A percentile compares a stretch with the other conserved stretches of the same genome.
Evolutionary conservation across 2,888 invertebrate species (phyloP).

Genomic region (Drosophila atripex): DNA sequence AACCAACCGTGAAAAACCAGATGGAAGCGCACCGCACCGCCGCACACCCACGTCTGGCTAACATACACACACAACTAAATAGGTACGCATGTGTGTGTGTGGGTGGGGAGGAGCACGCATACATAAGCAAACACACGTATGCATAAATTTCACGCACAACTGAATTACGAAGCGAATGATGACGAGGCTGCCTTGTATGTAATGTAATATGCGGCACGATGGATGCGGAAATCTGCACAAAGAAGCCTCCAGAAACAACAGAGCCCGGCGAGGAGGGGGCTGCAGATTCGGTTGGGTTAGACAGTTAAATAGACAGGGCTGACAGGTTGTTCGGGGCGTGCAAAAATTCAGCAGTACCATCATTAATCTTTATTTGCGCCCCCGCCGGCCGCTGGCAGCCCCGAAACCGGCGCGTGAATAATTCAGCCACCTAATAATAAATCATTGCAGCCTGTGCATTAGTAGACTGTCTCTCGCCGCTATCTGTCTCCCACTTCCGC

Average conservation of each 20-base stretch:
- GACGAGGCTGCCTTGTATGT: constrained; percentile 37
- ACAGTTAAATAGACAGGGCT: constrained; percentile 71
- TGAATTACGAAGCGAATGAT: constrained; percentile 47
- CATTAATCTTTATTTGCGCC: constrained; percentile 80
- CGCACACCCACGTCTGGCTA: neutral
- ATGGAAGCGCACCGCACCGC: constrained; percentile 17
- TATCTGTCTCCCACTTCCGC: constrained; percentile 21
- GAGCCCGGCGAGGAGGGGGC: neutral
- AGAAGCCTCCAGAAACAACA: constrained; percentile 56
- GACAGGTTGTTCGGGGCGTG: constrained; percentile 71
- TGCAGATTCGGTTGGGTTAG: constrained; percentile 29
- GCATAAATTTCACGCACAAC: constrained; percentile 55
- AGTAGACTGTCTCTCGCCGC: constrained; percentile 61
- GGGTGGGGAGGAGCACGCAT: constrained; percentile 4
- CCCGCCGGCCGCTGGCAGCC: neutral
- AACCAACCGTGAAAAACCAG: constrained; percentile 36
- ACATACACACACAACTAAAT: neutral
- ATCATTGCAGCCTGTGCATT: constrained; percentile 77
- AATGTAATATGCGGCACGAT: constrained; percentile 40
- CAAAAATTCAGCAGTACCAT: constrained; percentile 67
- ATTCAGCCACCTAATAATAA: constrained; percentile 80
- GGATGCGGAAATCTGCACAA: constrained; percentile 70
- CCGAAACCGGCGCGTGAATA: constrained; percentile 70
- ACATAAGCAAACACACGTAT: constrained; percentile 40
- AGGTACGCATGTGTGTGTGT: neutral